Conservation (phyloP, 2,797 vertebrate genomes). For the Falco rusticolus region DNA sequence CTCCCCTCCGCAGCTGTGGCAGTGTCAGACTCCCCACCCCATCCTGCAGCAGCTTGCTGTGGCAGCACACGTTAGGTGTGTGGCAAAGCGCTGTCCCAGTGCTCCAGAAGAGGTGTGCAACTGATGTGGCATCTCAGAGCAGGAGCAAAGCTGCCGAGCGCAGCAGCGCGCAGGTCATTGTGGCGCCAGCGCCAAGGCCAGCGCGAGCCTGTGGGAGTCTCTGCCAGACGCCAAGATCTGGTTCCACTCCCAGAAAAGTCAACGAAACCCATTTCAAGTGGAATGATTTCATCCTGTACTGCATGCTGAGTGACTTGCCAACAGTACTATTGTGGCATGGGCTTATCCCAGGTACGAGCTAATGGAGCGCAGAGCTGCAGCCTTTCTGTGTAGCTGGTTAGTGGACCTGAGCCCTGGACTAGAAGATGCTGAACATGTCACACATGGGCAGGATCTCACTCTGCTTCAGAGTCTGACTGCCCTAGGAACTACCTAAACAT, state of each 20-base stretch:
- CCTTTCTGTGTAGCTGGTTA: background rate
- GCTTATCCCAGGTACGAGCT: background rate
- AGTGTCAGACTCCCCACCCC: background rate
- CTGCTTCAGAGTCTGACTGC: background rate
- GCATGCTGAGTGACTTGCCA: background rate
- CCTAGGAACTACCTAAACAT: background rate
- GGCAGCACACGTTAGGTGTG: rapidly evolving
- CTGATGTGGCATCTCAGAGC: background rate
- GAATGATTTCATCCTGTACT: background rate
- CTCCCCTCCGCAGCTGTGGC: no score
- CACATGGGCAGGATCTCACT: background rate
- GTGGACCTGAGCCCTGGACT: background rate
- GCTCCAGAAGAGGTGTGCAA: background rate
- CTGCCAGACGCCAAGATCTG: background rate
- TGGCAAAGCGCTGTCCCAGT: rapidly evolving
- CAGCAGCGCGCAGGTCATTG: background rate
- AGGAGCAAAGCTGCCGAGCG: background rate
- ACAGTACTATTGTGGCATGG: background rate
- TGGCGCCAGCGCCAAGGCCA: background rate
- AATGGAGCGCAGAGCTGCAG: background rate
- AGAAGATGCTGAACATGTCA: background rate
- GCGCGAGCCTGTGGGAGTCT: rapidly evolving
- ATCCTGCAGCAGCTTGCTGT: background rate
- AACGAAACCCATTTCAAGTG: constrained; percentile 42
- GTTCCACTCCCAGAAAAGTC: constrained; percentile 59